Percentiles rank a stretch among this genome's conserved stretches.
These are phyloP conservation scores for Dysdera silvatica DNA, from an alignment of 1,140 invertebrate species.

Conservation along the genomic window DNA sequence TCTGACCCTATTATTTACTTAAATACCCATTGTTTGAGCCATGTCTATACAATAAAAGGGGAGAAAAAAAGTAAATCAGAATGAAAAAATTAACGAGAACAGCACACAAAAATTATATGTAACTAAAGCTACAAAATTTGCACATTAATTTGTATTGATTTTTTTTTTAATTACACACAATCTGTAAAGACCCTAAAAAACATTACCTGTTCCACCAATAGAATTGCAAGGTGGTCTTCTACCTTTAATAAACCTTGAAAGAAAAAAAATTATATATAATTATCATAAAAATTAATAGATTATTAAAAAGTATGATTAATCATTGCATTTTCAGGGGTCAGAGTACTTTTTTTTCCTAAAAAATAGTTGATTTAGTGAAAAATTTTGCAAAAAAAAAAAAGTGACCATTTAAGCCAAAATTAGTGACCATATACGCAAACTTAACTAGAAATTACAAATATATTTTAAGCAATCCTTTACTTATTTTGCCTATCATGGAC, in stretches of 20 bases:
- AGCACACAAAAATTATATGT: too few species aligned
- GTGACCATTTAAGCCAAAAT: not conserved
- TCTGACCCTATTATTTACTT: too few species aligned
- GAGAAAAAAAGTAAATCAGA: too few species aligned
- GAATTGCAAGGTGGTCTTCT: conserved; percentile 12
- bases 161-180: too few species aligned
- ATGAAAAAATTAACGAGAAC: too few species aligned
- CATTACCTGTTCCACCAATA: conserved; percentile 23
- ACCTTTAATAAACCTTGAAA: not conserved
- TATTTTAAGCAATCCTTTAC: too few species aligned
- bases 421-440: not conserved
- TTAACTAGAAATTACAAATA: too few species aligned
- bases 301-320: not conserved
- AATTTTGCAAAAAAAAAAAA: not conserved
- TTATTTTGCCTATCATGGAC: too few species aligned
- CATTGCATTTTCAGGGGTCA: not conserved
- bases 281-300: not conserved
- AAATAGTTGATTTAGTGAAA: not conserved
- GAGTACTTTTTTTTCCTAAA: not conserved
- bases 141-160: too few species aligned
- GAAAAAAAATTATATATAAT: not conserved
- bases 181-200: not conserved
- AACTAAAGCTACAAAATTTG: too few species aligned
- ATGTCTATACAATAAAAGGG: too few species aligned
- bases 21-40: too few species aligned